Conservation (phyloP, 2,113 vertebrate genomes). For the Alligator sinensis region DNA sequence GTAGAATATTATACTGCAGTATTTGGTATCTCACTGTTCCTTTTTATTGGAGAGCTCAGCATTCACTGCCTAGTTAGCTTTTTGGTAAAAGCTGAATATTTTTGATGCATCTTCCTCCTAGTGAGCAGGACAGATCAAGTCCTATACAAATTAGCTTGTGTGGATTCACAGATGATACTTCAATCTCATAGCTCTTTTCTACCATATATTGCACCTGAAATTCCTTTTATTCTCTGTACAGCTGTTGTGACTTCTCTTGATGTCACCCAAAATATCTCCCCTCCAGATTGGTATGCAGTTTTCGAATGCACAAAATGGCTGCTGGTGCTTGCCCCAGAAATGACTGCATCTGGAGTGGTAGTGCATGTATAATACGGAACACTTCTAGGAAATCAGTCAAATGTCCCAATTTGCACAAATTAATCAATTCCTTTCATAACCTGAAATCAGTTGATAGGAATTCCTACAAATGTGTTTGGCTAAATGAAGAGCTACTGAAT, state of each 20-base stretch:
- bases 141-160: background rate
- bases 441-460: background rate
- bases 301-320: background rate
- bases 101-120: constrained; percentile 13
- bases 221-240: background rate
- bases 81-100: constrained; percentile 24
- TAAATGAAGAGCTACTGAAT: background rate
- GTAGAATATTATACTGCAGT: constrained; percentile 12
- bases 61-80: constrained; percentile 7
- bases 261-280: background rate
- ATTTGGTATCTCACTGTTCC: constrained; percentile 12
- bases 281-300: background rate
- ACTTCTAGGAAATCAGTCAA: background rate
- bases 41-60: constrained; percentile 8
- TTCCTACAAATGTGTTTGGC: background rate
- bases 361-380: background rate
- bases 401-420: background rate
- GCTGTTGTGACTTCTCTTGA: background rate
- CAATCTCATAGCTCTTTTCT: background rate
- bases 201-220: background rate
- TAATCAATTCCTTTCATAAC: background rate
- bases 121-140: background rate
- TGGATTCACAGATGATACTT: background rate
- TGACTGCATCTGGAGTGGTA: background rate
- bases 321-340: background rate